These are phyloP conservation scores for Meles meles DNA, from an alignment of 2,113 vertebrate genomes.

Conservation along the genomic window DNA sequence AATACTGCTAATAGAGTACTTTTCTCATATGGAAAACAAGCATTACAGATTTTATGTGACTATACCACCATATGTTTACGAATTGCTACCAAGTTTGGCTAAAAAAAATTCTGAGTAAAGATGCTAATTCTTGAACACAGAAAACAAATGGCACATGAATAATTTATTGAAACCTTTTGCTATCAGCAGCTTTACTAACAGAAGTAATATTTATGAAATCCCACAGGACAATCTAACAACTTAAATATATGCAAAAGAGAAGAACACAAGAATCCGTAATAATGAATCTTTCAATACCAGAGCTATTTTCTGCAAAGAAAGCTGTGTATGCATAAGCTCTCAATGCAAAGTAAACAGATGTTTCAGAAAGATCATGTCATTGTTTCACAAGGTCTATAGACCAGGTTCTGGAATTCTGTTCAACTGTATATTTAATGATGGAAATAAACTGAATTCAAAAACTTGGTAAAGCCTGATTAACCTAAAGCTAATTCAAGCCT, in stretches of 20 bases:
- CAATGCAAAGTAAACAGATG: slow-evolving; percentile 18
- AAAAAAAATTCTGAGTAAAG: slow-evolving; percentile 25
- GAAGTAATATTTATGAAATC: slow-evolving; percentile 56
- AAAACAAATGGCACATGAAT: slow-evolving; percentile 46
- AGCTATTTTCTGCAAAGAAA: slow-evolving; percentile 10
- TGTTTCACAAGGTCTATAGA: not conserved
- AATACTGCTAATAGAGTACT: not conserved
- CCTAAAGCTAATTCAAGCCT: not conserved
- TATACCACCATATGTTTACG: slow-evolving; percentile 26
- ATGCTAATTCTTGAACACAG: slow-evolving; percentile 46
- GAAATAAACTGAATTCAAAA: slow-evolving; percentile 41
- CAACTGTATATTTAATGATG: not conserved
- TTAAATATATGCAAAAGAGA: slow-evolving; percentile 44
- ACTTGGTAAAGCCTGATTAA: not conserved
- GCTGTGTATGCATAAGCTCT: not conserved
- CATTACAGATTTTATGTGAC: slow-evolving; percentile 13
- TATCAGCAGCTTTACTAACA: slow-evolving; percentile 55
- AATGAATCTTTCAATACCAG: not conserved
- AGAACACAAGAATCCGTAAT: slow-evolving; percentile 19
- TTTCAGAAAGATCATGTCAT: not conserved
- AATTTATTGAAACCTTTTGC: slow-evolving; percentile 53
- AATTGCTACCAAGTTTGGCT: slow-evolving; percentile 41
- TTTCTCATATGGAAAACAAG: slow-evolving; percentile 24
- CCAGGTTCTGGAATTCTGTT: not conserved
- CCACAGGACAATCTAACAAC: slow-evolving; percentile 11